These are phyloP conservation scores for Nettapus auritus DNA, from an alignment of 2,113 vertebrate genomes.

Conservation along the genomic window DNA sequence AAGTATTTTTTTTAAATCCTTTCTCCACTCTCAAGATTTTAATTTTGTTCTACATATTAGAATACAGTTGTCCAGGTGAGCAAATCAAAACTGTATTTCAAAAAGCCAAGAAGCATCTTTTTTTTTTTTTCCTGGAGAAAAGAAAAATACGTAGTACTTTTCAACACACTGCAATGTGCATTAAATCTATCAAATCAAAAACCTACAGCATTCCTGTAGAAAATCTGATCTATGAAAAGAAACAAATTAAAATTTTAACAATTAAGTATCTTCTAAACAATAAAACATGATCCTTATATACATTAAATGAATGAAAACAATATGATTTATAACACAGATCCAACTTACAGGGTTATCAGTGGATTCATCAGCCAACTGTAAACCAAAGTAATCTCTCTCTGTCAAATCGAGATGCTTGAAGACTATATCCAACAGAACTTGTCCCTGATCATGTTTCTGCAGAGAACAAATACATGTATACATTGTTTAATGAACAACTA, in stretches of 20 bases:
- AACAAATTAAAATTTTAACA: not conserved
- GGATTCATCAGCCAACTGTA: conserved; percentile 93
- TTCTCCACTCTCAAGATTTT: not conserved
- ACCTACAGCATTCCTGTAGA: not conserved
- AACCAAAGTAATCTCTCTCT: conserved; percentile 97
- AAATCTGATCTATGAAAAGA: not conserved
- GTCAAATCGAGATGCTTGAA: conserved; percentile 98
- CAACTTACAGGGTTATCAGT: conserved; percentile 92
- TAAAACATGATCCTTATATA: not conserved
- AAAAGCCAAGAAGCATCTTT: not conserved
- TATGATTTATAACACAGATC: not conserved
- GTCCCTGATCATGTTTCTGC: conserved; percentile 95
- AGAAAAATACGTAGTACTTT: not conserved
- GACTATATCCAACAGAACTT: conserved; percentile 92
- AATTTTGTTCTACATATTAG: too few relatives aligned
- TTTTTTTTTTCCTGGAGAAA: not conserved
- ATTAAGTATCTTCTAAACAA: not conserved
- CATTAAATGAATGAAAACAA: not conserved
- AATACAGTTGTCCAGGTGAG: not conserved
- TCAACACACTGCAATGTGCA: too few relatives aligned
- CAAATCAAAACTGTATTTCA: not conserved
- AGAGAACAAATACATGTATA: conserved; percentile 34
- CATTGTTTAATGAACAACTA: not conserved
- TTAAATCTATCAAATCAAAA: not conserved
- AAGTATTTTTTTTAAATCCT: not conserved